Evolutionary conservation across 2,113 vertebrate genomes (phyloP), one percentile per base, ranked within the genome.

Genomic region (Pampusana beccarii): DNA sequence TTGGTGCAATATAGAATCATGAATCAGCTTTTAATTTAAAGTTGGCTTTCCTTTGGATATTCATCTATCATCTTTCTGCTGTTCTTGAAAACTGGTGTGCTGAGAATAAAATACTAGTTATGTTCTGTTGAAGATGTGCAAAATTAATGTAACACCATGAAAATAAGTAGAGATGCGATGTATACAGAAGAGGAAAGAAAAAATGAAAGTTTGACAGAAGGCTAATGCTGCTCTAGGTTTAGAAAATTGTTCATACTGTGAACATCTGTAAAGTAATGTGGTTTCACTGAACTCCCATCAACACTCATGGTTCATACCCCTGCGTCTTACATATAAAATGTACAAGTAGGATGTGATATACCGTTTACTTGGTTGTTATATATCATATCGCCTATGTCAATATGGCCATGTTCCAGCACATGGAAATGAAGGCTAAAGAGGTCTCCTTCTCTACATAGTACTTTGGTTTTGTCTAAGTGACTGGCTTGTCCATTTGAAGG

Each of bases 341-440:
- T 25, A 12, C 53, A 23, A 58, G 23, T 25, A 13, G 50, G 57
- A 28, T 48, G 29, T 0, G 4, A 19, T 7, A 5, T 89, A 36
- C 11, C 1, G 0, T 80, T 86, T 58, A 29, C 33, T 61, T 10
- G 44, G 48, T 11, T 31, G 23, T 34, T 66, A 23, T 3, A 2
- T 26, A 25, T 62, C 5, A 5, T 80, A 25, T 46, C 0, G 0
- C 40, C 67, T 50, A 8, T 62, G 46, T 38, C 54, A n/a, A 9
- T 51, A 1, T n/a, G 23, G 23, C 66, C 65, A 5, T 51, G 21
- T 29, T 31, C 28, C 6, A 7, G 57, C 61, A 44, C 48, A 1
- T 48, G 82, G 34, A 67, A 46, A 20, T 2, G 1, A 40, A 81
- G 46, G 15, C 34, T 46, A 38, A 57, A 60, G 74, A 65, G 36